Evolutionary conservation across 37 sponge, comb jelly and placozoan species (phyloP).

Genomic region (Lycopodina hypogea): DNA sequence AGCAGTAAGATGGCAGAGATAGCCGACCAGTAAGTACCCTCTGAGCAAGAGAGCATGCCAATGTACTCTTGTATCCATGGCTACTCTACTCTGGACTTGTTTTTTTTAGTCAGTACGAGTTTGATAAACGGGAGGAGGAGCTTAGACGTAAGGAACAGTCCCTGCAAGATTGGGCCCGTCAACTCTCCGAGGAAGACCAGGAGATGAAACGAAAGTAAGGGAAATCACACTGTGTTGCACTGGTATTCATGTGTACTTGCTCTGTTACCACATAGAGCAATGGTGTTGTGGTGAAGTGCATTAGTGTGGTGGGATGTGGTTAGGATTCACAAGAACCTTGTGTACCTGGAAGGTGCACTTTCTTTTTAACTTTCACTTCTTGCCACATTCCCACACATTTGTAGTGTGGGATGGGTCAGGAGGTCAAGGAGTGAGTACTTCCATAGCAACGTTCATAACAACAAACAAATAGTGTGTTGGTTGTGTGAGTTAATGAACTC

Average conservation of each 20-base stretch:
- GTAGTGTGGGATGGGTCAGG: too few species aligned
- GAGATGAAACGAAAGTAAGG: not conserved
- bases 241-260: not conserved
- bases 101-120: not conserved
- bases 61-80: not conserved
- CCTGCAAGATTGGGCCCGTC: not conserved
- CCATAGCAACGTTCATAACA: too few species aligned
- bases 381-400: too few species aligned
- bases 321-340: too few species aligned
- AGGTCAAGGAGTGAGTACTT: too few species aligned
- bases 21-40: constrained; percentile 8
- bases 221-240: not conserved
- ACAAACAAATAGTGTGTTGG: too few species aligned
- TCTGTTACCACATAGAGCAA: not conserved
- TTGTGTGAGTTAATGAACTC: too few species aligned
- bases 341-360: too few species aligned
- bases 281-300: too few species aligned
- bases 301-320: too few species aligned
- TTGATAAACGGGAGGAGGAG: not conserved
- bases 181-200: not conserved
- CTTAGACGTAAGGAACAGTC: not conserved
- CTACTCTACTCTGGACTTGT: not conserved
- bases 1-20: constrained; percentile 19
- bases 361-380: too few species aligned
- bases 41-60: not conserved